Evolutionary conservation across 2,888 invertebrate genomes (phyloP).

Genomic region (Sphaeridia pumilis): DNA sequence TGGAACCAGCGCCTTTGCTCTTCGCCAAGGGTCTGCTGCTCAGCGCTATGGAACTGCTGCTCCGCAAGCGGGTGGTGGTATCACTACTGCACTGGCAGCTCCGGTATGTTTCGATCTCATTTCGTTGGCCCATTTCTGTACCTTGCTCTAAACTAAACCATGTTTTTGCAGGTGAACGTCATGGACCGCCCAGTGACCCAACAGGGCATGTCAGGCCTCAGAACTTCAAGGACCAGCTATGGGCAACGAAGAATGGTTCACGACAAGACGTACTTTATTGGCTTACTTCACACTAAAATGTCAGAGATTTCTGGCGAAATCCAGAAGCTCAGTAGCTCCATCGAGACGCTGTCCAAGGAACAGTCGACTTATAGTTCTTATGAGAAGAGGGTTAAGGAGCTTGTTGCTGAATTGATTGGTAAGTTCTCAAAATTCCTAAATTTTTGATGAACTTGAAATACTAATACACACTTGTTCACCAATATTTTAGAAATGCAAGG

Average conservation of each 20-base stretch:
- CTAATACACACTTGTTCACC: too few species aligned
- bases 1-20: slow-evolving; percentile 16
- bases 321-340: slow-evolving; percentile 48
- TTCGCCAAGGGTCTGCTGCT: slow-evolving; percentile 32
- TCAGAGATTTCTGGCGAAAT: slow-evolving; percentile 63
- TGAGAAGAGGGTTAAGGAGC: slow-evolving; percentile 55
- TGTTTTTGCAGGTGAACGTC: slow-evolving; percentile 40
- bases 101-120: slow-evolving; percentile 13
- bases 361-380: slow-evolving; percentile 56
- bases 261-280: slow-evolving; percentile 74
- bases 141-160: too few species aligned
- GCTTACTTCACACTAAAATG: slow-evolving; percentile 59
- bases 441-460: background rate
- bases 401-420: slow-evolving; percentile 56
- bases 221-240: slow-evolving; percentile 51
- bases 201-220: slow-evolving; percentile 60
- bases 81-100: slow-evolving; percentile 24
- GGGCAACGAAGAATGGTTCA: slow-evolving; percentile 56
- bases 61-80: slow-evolving; percentile 26
- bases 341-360: slow-evolving; percentile 53
- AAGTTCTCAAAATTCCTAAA: background rate
- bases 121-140: background rate
- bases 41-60: slow-evolving; percentile 23
- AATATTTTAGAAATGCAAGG: slow-evolving; percentile 59
- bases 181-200: slow-evolving; percentile 69